Base-by-base conservation (phyloP, 2,888 invertebrate species). In the Temnothorax rugatulus region DNA sequence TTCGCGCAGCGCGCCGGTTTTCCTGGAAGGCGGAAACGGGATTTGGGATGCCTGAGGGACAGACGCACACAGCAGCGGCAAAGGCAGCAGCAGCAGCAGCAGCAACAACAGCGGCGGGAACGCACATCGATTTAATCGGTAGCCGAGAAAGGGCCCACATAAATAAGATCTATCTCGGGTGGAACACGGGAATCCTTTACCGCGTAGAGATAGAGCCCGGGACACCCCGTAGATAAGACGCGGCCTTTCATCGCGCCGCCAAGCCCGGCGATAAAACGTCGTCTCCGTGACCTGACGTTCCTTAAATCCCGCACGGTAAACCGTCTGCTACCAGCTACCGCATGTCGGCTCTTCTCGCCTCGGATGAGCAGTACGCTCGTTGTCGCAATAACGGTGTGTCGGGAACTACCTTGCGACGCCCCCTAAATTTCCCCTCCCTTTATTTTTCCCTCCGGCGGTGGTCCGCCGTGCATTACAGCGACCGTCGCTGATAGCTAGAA, bases 131-230 rank as follows among this genome's bases (percentile, higher is more conserved):
- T 93, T 93, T 93, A 92, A 94, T 94, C 94, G 94, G 93, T 93
- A 93, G 93, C 93, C 88, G 88, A 85, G 90, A 91, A 91, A 91
- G 90, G 91, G 92, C 88, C 88, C 92, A 90, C 94, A 94, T 94
- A 94, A 94, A 94, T 94, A 94, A 95, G 94, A 94, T 94, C 93
- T 93, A 93, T 93, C 93, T 92, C 85, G 90, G 88, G 90, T 88
- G 91, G 89, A 94, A 95, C 94, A 95, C 92, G 94, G 91, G 94
- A 94, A 95, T 94, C 94, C 94, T 94, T 94, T 94, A 93, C 91
- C 92, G 90, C 90, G 89, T 89, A 92, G 93, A 93, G 93, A 93
- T 93, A 94, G 93, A 91, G 87, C 89, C 86, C 82, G 87, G 90
- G 90, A 91, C 92, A 92, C 91, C 91, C 91, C 88, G 91, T 89